A percentile compares a stretch with the other conserved stretches of the same genome.
phyloP scores from a whole-genome alignment of 1,140 invertebrate genomes.

The Zaprionus africanus region DNA sequence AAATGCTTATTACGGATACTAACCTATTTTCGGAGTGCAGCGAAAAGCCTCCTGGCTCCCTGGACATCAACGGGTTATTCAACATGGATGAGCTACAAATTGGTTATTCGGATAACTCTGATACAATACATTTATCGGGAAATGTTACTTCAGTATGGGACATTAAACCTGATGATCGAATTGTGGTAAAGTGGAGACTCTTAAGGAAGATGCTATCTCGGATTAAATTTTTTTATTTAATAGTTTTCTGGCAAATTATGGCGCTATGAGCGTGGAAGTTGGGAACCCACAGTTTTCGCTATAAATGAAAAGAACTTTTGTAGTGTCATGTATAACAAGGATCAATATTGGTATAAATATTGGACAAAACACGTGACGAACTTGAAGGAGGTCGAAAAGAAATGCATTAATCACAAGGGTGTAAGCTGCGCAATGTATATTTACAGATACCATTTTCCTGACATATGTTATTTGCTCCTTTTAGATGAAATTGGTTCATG shows the following conservation, averaged over 20 bases:
- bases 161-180: constrained; percentile 51
- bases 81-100: constrained; percentile 13
- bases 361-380: constrained; percentile 40
- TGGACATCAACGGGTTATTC: constrained; percentile 11
- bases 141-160: constrained; percentile 43
- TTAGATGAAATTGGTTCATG: constrained; percentile 44
- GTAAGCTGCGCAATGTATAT: constrained; percentile 36
- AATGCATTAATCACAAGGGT: constrained; percentile 42
- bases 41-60: constrained; percentile 34
- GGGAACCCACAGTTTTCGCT: constrained; percentile 58
- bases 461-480: not conserved
- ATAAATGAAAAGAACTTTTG: constrained; percentile 53
- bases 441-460: not conserved
- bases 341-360: constrained; percentile 64
- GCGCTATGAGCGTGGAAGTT: constrained; percentile 48
- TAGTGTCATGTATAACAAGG: constrained; percentile 50
- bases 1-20: constrained; percentile 51
- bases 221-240: not conserved
- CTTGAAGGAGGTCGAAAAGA: not conserved
- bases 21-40: constrained; percentile 49
- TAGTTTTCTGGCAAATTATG: constrained; percentile 24
- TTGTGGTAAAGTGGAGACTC: constrained; percentile 40
- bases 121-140: constrained; percentile 36
- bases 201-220: too few species aligned
- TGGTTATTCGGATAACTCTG: not conserved